Evolutionary conservation across 2,888 invertebrate genomes (phyloP).

Genomic region (Eristalis tenax): DNA sequence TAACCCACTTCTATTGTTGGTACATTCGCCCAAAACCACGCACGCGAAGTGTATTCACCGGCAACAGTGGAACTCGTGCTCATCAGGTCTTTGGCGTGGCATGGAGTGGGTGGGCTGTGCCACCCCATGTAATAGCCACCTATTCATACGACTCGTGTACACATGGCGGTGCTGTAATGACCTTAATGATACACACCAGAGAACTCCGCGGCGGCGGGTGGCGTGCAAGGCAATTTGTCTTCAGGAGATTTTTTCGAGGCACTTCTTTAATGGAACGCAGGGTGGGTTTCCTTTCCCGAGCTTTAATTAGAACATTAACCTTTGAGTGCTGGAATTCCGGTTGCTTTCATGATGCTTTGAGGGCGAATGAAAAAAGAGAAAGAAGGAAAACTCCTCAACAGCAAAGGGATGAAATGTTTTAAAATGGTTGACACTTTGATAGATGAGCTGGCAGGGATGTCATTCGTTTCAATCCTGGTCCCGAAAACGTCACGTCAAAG

Average conservation of each 20-base stretch:
- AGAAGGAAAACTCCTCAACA: neutral
- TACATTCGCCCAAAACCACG: slow-evolving; percentile 40
- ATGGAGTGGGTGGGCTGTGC: neutral
- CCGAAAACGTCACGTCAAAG: slow-evolving; percentile 2
- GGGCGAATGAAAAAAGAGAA: neutral
- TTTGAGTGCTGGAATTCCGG: slow-evolving; percentile 23
- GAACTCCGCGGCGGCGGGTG: neutral
- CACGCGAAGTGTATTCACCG: slow-evolving; percentile 52
- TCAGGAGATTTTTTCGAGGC: neutral
- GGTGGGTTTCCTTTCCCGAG: slow-evolving; percentile 17
- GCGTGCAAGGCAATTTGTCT: slow-evolving; percentile 38
- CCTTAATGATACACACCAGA: slow-evolving; percentile 44
- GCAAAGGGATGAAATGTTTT: neutral
- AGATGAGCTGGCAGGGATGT: slow-evolving; percentile 30
- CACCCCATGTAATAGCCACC: neutral
- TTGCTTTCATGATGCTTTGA: neutral
- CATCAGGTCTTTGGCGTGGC: slow-evolving; percentile 21
- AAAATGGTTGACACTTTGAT: slow-evolving; percentile 47
- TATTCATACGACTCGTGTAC: neutral
- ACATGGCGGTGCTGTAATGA: slow-evolving; percentile 24
- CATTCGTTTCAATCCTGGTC: neutral
- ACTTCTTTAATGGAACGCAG: neutral
- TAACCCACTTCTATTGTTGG: slow-evolving; percentile 62
- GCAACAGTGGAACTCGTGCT: slow-evolving; percentile 27
- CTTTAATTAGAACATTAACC: slow-evolving; percentile 57